Conservation (phyloP, 2,113 vertebrate species). For the Eira barbara region DNA sequence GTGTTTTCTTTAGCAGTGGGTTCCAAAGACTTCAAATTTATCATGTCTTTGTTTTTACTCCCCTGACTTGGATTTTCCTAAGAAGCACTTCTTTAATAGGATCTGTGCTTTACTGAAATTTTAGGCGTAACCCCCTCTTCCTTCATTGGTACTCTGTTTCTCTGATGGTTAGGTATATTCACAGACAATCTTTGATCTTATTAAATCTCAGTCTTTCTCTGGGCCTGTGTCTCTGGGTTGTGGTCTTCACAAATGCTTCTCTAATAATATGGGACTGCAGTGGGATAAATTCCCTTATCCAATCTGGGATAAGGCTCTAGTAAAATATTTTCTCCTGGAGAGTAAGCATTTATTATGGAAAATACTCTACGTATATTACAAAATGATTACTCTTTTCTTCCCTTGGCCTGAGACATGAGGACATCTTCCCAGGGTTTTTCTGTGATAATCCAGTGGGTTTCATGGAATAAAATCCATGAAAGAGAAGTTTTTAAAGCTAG, state of each 20-base stretch:
- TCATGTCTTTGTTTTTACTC: neutral
- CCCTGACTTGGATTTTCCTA: neutral
- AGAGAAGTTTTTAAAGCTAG: neutral
- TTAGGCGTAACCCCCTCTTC: neutral
- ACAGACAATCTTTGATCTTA: neutral
- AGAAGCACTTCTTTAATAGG: neutral
- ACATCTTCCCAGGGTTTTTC: neutral
- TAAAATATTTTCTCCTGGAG: neutral
- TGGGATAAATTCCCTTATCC: neutral
- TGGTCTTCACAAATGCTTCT: neutral
- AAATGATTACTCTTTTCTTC: neutral
- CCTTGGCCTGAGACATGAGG: neutral
- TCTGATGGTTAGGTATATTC: neutral
- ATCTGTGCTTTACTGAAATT: neutral
- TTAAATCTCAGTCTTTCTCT: neutral
- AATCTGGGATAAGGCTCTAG: neutral
- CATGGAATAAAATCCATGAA: neutral
- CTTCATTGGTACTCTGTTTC: neutral
- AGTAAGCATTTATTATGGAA: neutral
- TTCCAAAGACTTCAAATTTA: neutral
- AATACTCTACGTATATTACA: neutral
- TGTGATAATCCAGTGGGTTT: neutral
- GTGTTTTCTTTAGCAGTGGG: neutral
- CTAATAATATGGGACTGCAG: neutral
- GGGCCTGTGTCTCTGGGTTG: neutral